Conservation (phyloP, 2,888 invertebrate species). For the Lithophane leautieri region DNA sequence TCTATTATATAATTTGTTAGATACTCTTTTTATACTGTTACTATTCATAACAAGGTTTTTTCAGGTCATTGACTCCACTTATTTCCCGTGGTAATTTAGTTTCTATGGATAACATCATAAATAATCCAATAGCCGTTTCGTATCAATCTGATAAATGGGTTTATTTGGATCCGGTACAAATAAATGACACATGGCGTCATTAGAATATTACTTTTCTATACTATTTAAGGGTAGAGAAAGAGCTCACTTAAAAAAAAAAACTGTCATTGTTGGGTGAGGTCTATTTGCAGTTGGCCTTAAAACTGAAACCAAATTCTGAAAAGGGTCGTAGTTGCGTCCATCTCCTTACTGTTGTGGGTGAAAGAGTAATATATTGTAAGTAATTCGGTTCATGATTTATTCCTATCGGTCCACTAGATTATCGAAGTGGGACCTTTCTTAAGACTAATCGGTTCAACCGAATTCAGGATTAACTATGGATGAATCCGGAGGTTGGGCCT, state of each 20-base stretch:
- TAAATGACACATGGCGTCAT: background rate
- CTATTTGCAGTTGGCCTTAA: background rate
- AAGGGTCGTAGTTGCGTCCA: background rate
- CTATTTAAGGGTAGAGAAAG: no score
- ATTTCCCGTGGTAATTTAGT: slow-evolving; percentile 13
- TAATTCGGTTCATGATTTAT: slow-evolving; percentile 24
- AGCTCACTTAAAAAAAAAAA: background rate
- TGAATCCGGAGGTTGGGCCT: slow-evolving; percentile 49
- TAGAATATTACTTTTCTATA: slow-evolving; percentile 4
- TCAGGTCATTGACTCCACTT: slow-evolving; percentile 19
- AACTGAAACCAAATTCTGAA: background rate
- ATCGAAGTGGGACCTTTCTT: slow-evolving; percentile 50
- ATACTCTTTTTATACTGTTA: background rate
- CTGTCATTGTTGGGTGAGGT: background rate
- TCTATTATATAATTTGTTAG: slow-evolving; percentile 18
- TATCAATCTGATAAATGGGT: slow-evolving; percentile 30
- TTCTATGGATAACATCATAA: slow-evolving; percentile 14
- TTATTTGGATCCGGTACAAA: slow-evolving; percentile 18
- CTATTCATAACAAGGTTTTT: slow-evolving; percentile 1
- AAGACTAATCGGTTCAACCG: slow-evolving; percentile 54
- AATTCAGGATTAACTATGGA: slow-evolving; percentile 61
- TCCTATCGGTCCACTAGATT: slow-evolving; percentile 42
- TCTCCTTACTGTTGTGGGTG: background rate
- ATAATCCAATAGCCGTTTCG: slow-evolving; percentile 31
- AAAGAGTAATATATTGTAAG: slow-evolving; percentile 9